Evolutionary conservation across 2,113 vertebrate genomes (phyloP).

Genomic region (Copsychus sechellarum): DNA sequence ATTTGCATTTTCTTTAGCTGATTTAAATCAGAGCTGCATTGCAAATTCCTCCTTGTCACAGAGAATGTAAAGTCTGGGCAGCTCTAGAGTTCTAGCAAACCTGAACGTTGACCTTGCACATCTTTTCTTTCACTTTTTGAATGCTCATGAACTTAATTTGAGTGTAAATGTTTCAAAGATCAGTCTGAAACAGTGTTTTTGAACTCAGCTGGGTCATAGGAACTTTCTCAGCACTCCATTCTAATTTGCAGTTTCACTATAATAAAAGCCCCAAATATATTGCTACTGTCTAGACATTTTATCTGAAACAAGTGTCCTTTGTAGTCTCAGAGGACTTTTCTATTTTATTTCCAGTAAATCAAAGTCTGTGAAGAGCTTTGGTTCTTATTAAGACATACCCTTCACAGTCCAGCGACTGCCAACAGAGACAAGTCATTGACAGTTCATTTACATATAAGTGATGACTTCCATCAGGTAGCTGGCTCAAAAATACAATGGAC

Average conservation of each 20-base stretch:
- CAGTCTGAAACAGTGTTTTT: slow-evolving; percentile 67
- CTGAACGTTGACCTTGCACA: slow-evolving; percentile 38
- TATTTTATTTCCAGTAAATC: slow-evolving; percentile 98
- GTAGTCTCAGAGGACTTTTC: slow-evolving; percentile 86
- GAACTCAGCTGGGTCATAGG: slow-evolving; percentile 77
- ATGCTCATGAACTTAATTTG: slow-evolving; percentile 67
- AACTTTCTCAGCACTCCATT: slow-evolving; percentile 79
- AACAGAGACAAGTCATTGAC: slow-evolving; percentile 82
- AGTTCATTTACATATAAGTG: slow-evolving; percentile 92
- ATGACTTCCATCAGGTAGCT: slow-evolving; percentile 93
- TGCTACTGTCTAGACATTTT: slow-evolving; percentile 87
- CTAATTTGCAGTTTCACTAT: slow-evolving; percentile 84
- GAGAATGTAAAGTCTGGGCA: slow-evolving; percentile 8
- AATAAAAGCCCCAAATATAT: slow-evolving; percentile 86
- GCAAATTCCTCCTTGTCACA: slow-evolving; percentile 22
- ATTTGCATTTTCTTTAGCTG: not conserved
- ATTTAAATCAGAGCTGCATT: slow-evolving; percentile 15
- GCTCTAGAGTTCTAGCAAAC: slow-evolving; percentile 35
- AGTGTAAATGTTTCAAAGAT: slow-evolving; percentile 63
- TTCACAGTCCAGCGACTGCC: slow-evolving; percentile 88
- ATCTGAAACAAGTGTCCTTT: slow-evolving; percentile 88
- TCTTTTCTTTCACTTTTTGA: slow-evolving; percentile 40
- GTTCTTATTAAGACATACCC: slow-evolving; percentile 91
- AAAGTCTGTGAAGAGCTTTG: slow-evolving; percentile 84
- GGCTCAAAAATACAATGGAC: slow-evolving; percentile 84